These are phyloP conservation scores for Drosophila lacteicornis DNA, from an alignment of 1,140 invertebrate species.

Conservation along the genomic window DNA sequence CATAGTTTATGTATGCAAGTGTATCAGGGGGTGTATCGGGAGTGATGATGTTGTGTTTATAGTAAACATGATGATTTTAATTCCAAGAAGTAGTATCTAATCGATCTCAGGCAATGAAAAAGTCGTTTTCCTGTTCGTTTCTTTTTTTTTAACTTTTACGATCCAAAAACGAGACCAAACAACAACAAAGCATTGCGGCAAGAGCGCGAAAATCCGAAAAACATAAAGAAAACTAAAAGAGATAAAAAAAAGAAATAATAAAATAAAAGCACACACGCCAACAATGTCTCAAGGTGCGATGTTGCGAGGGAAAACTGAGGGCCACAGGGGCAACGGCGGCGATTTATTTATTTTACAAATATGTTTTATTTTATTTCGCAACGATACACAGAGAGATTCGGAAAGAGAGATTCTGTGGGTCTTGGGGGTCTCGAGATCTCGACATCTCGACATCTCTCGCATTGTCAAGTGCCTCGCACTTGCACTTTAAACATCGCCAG, in stretches of 20 bases:
- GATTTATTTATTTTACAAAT: slow-evolving; percentile 78
- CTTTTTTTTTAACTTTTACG: slow-evolving; percentile 12
- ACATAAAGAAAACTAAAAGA: slow-evolving; percentile 19
- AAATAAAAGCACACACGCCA: slow-evolving; percentile 15
- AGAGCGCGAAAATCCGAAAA: slow-evolving; percentile 23
- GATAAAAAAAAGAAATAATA: not conserved
- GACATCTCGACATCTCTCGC: slow-evolving; percentile 21
- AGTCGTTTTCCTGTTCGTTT: not conserved
- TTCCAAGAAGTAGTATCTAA: slow-evolving; percentile 22
- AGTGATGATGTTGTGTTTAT: slow-evolving; percentile 10
- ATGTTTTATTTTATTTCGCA: slow-evolving; percentile 74
- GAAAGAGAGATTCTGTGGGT: slow-evolving; percentile 9
- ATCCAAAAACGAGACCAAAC: slow-evolving; percentile 40
- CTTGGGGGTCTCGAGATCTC: slow-evolving; percentile 4
- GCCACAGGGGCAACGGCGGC: slow-evolving; percentile 20
- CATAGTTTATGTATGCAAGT: slow-evolving; percentile 24
- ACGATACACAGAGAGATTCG: slow-evolving; percentile 44
- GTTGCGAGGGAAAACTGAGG: not conserved
- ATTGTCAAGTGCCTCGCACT: slow-evolving; percentile 55
- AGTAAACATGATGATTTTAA: slow-evolving; percentile 21
- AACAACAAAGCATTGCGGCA: slow-evolving; percentile 18
- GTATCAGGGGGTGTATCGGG: not conserved
- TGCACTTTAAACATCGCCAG: slow-evolving; percentile 55
- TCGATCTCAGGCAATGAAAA: slow-evolving; percentile 34
- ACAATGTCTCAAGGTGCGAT: slow-evolving; percentile 67